Base-by-base conservation (phyloP, 2,797 vertebrate genomes). In the Apodemus agrarius region DNA sequence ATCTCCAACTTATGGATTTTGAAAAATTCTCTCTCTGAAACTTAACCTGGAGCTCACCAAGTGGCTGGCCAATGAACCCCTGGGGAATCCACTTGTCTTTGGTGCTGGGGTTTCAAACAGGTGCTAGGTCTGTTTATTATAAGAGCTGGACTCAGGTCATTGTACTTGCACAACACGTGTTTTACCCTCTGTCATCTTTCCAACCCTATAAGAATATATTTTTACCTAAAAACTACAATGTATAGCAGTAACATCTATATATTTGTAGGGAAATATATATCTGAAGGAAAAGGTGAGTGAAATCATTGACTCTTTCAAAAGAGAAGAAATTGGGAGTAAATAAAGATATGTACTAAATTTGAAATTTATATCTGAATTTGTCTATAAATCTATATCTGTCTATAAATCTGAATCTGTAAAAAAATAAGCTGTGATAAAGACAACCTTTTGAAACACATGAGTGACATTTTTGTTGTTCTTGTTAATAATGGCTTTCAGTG, bases 211-310 rank as follows among this genome's bases (percentile, higher is more conserved):
- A 59, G 29, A 61, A 61, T 61, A 59, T 37, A 61, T 82, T 82
- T 24, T 59, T n/a, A 61, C 31, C 21, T 63, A 72, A 83, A 63
- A 90, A 11, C 6, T 61, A 40, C 61, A 82, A 83, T 72, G 5
- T 1, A 67, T 93, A 81, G 11, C 6, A 19, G 76, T 21, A n/a
- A 4, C 13, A 31, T 43, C 43, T 79, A 86, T 34, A 37, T 90
- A 65, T 85, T 75, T 91, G 2, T 75, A 85, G 9, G 74, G 16
- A 52, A 75, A n/a, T 31, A 49, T 43, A 61, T 86, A 31, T 52
- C n/a, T 79, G 37, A 96, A 90, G 86, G 17, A 6, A 80, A 87
- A 75, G 29, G 2, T 65, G 10, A 95, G 16, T 16, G 81, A 96
- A 85, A 94, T 85, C 46, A 81, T 37, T 46, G 57, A 22, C 3